A percentile compares a stretch with the other conserved stretches of the same genome.
Evolutionary conservation across 2,888 invertebrate species (phyloP).

Genomic region (Stenichneumon culpator): DNA sequence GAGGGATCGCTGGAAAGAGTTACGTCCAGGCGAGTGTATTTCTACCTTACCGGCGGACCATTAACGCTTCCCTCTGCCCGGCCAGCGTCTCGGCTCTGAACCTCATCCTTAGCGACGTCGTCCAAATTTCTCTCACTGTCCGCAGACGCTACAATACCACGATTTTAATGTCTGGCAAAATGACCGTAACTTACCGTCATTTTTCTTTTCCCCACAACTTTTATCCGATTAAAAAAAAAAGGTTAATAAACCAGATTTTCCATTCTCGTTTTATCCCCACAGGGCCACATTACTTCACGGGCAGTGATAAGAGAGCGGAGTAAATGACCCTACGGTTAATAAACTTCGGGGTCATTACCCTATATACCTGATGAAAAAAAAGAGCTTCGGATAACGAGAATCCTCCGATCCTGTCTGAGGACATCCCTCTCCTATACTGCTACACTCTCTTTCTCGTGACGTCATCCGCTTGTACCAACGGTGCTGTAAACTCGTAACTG

Average conservation of each 20-base stretch:
- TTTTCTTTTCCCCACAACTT: background rate
- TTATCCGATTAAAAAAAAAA: background rate
- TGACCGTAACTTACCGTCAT: no score
- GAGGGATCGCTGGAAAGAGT: constrained; percentile 66
- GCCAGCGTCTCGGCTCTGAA: no score
- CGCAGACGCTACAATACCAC: no score
- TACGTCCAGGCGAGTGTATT: constrained; percentile 55
- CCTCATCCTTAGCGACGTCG: no score
- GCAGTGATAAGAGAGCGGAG: no score
- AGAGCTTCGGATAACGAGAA: constrained; percentile 12
- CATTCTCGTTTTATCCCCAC: background rate
- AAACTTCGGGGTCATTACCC: background rate
- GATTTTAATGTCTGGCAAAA: no score
- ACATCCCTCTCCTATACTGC: constrained; percentile 5
- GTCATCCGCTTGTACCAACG: background rate
- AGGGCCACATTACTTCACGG: background rate
- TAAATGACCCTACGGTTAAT: no score
- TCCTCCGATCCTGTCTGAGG: background rate
- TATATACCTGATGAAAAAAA: background rate
- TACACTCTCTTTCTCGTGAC: background rate
- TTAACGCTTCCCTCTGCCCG: no score
- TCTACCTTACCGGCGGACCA: background rate
- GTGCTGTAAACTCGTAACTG: constrained; percentile 20
- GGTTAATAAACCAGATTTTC: background rate
- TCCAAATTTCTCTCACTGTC: no score